Evolutionary conservation across 1,140 invertebrate genomes (phyloP), one percentile per base, ranked within the genome.

Genomic region (Lucilia cuprina): DNA sequence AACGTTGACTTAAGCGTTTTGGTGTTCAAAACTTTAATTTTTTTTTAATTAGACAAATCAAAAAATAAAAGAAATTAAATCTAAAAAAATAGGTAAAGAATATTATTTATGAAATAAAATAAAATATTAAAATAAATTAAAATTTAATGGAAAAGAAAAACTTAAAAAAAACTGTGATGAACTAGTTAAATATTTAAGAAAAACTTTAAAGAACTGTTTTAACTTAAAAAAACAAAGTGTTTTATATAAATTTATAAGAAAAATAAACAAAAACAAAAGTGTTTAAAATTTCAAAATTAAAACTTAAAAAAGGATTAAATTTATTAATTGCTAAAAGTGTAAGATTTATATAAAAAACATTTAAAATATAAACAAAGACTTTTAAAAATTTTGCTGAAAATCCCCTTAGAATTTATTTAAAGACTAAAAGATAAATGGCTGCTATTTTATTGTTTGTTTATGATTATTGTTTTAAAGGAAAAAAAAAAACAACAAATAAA

Each of bases 1-100:
- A 19, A 70, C 65, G 65, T 70, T 70, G 65, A 70, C 65, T 70
- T 70, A 21, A 70, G 19, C 65, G 65, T 70, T 30, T 70, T 60
- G n/a, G 14, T 60, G 55, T 60, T 60, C n/a, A n/a, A 60, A 60
- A n/a, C n/a, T 60, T 60, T 12, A 55, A 49, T 30, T 30, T 30
- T 41, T 30, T 30, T 30, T 41, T 41, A 5, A 41, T 41, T 10
- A 8, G 41, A 41, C 5, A 41, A 41, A 30, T 65, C 7, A 5
- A 70, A 70, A 70, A 70, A 5, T 21, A 70, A 70, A 70, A 70
- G 4, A 21, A 70, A 21, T 25, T 70, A 70, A 21, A 21, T 70
- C n/a, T 70, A 70, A 70, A 70, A 25, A 70, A 70, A 70, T 70
- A 70, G 65, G 65, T 70, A 70, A 70, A 70, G 65, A n/a, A 70